Base-by-base conservation (phyloP, 2,113 vertebrate genomes). In the Bothrops jararaca region DNA sequence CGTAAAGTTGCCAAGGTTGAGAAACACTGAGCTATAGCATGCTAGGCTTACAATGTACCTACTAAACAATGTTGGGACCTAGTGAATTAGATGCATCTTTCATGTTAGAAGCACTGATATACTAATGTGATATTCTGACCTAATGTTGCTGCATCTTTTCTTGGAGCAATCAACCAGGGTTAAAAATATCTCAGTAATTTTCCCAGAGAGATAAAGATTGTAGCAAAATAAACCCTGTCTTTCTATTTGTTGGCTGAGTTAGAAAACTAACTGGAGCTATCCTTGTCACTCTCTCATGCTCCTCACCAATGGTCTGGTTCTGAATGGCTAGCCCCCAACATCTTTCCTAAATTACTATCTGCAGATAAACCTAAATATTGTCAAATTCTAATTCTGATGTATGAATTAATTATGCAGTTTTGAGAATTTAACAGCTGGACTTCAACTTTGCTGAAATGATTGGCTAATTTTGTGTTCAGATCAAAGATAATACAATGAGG, bases 321-420 rank as follows among this genome's bases (percentile, higher is more conserved):
- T 94, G 94, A 85, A 94, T 94, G 91, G 4, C 58, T 92, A 96
- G 92, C 93, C 86, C 92, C 95, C 89, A 94, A 57, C 52, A 85
- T 92, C 90, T 92, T 94, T 93, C 24, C 85, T 91, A 86, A 91
- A 92, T 85, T 45, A 90, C 11, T 80, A 86, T 90, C 93, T 94
- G 86, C 3, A 95, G 96, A 90, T 94, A 93, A 86, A 94, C 95
- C 92, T 94, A 93, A 45, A 94, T 45, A 87, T 50, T 88, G 39
- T 20, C 48, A 87, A 64, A n/a, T 87, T 50, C 85, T 58, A 87
- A n/a, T 60, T 60, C 69, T 48, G 24, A 29, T 23, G 90, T 91
- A 60, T 94, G 92, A 92, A 89, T 18, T 90, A 69, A 89, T 86
- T 93, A 22, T 90, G 92, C 87, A 94, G 86, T 23, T 91, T 89